phyloP scores from a whole-genome alignment of 2,113 vertebrate genomes.

The Epinephelus moara region DNA sequence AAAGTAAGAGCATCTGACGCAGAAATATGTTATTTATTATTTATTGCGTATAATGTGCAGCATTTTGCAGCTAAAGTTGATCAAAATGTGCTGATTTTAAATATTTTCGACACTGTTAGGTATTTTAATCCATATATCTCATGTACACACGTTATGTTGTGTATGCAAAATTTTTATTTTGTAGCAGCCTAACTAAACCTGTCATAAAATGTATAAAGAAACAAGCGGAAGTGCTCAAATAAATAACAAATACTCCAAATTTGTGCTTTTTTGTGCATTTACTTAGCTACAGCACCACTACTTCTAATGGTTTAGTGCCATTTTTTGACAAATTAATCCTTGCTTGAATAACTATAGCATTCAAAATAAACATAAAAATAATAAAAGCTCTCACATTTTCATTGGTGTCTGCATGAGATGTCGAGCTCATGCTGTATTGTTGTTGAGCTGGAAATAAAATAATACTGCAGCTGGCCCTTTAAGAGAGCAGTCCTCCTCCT shows the following conservation, averaged over 20 bases:
- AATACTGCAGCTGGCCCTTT: constrained; percentile 63
- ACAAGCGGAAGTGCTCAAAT: not conserved
- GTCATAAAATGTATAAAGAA: not conserved
- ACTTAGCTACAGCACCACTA: not conserved
- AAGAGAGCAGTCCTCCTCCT: constrained; percentile 57
- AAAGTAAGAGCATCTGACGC: not conserved
- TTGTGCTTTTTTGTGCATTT: not conserved
- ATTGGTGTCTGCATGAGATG: constrained; percentile 4
- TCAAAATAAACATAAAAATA: not conserved
- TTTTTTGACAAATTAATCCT: not conserved
- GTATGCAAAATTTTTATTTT: not conserved
- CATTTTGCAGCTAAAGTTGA: not conserved
- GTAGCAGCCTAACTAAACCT: not conserved
- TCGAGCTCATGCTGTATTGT: constrained; percentile 48
- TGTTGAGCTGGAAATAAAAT: constrained; percentile 17
- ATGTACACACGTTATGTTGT: not conserved
- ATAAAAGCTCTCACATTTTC: not conserved
- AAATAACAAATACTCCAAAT: not conserved
- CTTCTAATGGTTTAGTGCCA: not conserved
- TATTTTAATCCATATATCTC: not conserved
- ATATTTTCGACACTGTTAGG: not conserved
- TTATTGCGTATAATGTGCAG: too few species aligned
- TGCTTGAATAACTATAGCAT: not conserved
- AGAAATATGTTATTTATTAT: not conserved
- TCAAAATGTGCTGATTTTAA: not conserved